Conservation (phyloP, 2,113 vertebrate species). For the Pungitius pungitius region DNA sequence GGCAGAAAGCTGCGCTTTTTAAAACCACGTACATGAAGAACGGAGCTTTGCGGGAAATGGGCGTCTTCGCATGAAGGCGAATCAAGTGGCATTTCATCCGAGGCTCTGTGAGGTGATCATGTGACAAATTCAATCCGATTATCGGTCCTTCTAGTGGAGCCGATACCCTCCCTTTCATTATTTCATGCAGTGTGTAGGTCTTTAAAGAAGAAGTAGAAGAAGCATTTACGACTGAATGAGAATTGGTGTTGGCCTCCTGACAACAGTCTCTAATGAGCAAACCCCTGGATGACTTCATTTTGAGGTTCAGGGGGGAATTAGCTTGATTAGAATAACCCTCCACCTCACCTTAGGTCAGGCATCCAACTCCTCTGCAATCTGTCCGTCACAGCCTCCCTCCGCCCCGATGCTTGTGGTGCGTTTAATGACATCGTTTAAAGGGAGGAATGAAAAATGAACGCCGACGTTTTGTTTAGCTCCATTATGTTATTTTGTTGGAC, state of each 20-base stretch:
- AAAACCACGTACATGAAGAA: conserved; percentile 54
- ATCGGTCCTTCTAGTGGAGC: conserved; percentile 57
- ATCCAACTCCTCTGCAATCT: conserved; percentile 50
- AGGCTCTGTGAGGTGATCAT: conserved; percentile 44
- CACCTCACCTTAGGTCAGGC: conserved; percentile 68
- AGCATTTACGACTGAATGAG: conserved; percentile 63
- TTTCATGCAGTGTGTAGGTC: conserved; percentile 27
- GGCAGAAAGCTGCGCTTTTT: conserved; percentile 52
- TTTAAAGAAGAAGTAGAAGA: conserved; percentile 34
- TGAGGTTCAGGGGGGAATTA: conserved; percentile 73
- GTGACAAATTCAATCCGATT: conserved; percentile 62
- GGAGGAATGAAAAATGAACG: conserved; percentile 43
- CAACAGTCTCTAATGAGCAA: conserved; percentile 77
- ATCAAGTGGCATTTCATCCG: conserved; percentile 48
- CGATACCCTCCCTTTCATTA: conserved; percentile 2
- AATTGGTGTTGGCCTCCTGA: conserved; percentile 68
- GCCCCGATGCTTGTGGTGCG: conserved; percentile 31
- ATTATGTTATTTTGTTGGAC: conserved; percentile 56
- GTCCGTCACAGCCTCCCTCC: conserved; percentile 54
- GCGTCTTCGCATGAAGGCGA: conserved; percentile 54
- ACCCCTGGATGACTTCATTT: conserved; percentile 75
- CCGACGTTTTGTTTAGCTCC: conserved; percentile 45
- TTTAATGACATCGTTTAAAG: conserved; percentile 49
- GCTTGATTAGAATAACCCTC: conserved; percentile 78
- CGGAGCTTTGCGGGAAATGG: conserved; percentile 64